Base-by-base conservation (phyloP, 2,797 vertebrate genomes). In the Dicrostonyx torquatus region DNA sequence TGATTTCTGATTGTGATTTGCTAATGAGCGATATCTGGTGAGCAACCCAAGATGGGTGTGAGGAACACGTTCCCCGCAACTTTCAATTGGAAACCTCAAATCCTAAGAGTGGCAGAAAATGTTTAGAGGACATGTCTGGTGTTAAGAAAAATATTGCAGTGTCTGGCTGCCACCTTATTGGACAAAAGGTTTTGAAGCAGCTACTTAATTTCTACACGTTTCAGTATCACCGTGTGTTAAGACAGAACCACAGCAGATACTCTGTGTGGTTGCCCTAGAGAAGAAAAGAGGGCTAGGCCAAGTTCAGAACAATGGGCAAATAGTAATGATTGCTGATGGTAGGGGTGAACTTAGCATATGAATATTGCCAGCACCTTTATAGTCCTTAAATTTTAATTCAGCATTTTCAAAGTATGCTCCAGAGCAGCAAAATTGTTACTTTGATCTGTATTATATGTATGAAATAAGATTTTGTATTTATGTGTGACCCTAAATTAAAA, bases 361-460 rank as follows among this genome's bases (percentile, higher is more conserved):
- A 93, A 77, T 58, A 78, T 68, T 72, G 79, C 45, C 2, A 58
- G n/a, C 66, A 18, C 5, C 17, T 53, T 82, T 18, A 64, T 37
- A 60, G 22, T n/a, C 62, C 80, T 53, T 60, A 68, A 77, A 73
- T 68, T 95, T 97, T 85, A 62, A 48, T 45, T 37, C 50, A 58
- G 40, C 31, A 62, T 40, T 89, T 43, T 93, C 66, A 82, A 90
- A 70, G 60, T 86, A 48, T 76, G 26, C 22, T 92, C 68, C 79
- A 85, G 72, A 87, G 82, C 34, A 94, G 40, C 76, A 85, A 94
- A 80, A 58, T 50, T 58, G 70, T 94, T 80, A 86, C 66, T 37
- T 70, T 86, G 48, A n/a, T 50, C 48, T 68, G 7, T 50, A 50
- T 6, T 17, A n/a, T 50, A 34, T 48, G 20, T 68, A 29, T n/a